Percentiles rank a stretch among this genome's conserved stretches.
These are phyloP conservation scores for Erpetoichthys calabaricus DNA, from an alignment of 2,797 vertebrate species.

Conservation along the genomic window DNA sequence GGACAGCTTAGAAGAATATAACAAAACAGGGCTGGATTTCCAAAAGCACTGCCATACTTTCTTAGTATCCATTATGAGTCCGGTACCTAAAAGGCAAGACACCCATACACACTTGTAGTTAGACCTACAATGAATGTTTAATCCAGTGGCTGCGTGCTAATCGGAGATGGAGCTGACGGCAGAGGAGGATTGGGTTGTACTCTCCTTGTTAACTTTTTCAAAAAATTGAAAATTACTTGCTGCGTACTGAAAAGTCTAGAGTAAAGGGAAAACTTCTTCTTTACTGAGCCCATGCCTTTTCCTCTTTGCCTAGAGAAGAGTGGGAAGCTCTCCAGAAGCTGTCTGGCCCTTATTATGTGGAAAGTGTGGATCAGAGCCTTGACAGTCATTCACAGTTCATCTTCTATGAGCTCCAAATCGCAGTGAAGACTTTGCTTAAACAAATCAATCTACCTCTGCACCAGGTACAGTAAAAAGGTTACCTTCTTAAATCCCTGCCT, in stretches of 20 bases:
- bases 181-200: too few relatives aligned
- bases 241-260: background rate
- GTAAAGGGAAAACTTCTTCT: constrained; percentile 3
- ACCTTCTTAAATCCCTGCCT: constrained; percentile 25
- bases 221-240: background rate
- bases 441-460: constrained; percentile 80
- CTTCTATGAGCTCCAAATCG: constrained; percentile 79
- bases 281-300: constrained; percentile 15
- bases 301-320: constrained; percentile 69
- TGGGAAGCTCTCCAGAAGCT: constrained; percentile 92
- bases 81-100: too few relatives aligned
- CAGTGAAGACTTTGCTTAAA: constrained; percentile 78
- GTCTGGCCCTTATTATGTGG: constrained; percentile 57
- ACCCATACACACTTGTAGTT: too few relatives aligned
- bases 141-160: too few relatives aligned
- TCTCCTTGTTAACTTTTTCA: background rate
- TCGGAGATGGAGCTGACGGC: too few relatives aligned
- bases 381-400: constrained; percentile 68
- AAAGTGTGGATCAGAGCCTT: constrained; percentile 52
- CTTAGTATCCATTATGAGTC: too few relatives aligned
- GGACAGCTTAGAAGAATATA: too few relatives aligned
- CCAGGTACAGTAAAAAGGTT: constrained; percentile 52
- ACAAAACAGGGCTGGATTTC: too few relatives aligned
- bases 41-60: too few relatives aligned
- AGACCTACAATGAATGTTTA: too few relatives aligned